phyloP scores from a whole-genome alignment of 2,113 vertebrate genomes.

The Notechis scutatus region DNA sequence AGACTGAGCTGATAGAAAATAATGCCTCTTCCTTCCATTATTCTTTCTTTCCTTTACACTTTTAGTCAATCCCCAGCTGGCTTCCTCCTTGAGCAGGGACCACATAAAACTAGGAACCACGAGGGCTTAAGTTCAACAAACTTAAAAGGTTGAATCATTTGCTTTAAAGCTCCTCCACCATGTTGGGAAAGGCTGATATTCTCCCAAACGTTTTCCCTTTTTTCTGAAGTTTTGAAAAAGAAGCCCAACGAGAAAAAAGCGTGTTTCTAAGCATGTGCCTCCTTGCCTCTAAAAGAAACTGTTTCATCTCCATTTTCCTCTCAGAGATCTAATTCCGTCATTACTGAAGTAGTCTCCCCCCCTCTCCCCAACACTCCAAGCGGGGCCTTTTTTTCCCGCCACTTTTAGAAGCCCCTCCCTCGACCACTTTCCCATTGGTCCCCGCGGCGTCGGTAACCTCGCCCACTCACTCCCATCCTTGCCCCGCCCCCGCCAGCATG shows the following conservation, averaged over 20 bases:
- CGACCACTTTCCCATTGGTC: not conserved
- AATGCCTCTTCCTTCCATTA: not conserved
- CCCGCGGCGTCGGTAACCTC: not conserved
- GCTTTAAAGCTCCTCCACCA: not conserved
- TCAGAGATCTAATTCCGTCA: not conserved
- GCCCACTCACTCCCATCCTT: slow-evolving; percentile 29
- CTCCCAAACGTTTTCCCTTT: not conserved
- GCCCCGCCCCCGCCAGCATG: slow-evolving; percentile 28
- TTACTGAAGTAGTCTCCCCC: accelerated
- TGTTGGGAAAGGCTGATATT: too few relatives aligned
- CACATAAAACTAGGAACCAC: not conserved
- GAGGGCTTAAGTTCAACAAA: not conserved
- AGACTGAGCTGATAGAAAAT: not conserved
- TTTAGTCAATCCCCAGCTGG: not conserved
- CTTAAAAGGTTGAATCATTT: not conserved
- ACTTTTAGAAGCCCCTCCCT: not conserved
- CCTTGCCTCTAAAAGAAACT: not conserved
- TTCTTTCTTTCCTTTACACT: not conserved
- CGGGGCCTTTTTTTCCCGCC: not conserved
- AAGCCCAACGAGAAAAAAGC: not conserved
- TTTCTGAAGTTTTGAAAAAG: not conserved
- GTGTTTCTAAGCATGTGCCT: not conserved
- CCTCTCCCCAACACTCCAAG: not conserved
- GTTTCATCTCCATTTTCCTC: not conserved
- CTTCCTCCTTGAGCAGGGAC: not conserved